Percentiles rank a stretch among this genome's conserved stretches.
Evolutionary conservation across 1,140 invertebrate genomes (phyloP).

Genomic region (Radopholus similis): DNA sequence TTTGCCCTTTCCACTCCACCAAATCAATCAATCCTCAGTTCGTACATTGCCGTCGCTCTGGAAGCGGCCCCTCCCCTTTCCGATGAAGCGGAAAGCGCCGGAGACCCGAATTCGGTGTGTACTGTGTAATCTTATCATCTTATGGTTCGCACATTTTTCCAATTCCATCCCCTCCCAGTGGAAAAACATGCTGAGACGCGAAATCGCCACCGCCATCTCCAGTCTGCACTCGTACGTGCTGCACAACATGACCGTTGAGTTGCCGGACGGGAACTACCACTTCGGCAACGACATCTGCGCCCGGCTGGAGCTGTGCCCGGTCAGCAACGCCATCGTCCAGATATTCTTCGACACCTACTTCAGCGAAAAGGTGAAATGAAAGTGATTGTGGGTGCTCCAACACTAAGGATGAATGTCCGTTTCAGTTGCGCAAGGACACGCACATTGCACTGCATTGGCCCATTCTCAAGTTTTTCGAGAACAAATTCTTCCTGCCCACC

Average conservation of each 20-base stretch:
- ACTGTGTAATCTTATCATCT: too few species aligned
- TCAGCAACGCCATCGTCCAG: constrained; percentile 50
- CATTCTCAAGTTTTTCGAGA: constrained; percentile 57
- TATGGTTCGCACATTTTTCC: background rate
- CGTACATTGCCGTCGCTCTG: constrained; percentile 49
- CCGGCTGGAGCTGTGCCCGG: constrained; percentile 36
- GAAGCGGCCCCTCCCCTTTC: constrained; percentile 35
- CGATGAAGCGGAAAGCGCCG: background rate
- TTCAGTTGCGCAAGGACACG: constrained; percentile 50
- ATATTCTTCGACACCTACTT: constrained; percentile 56
- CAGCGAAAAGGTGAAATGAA: constrained; percentile 47
- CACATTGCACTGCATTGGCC: constrained; percentile 52
- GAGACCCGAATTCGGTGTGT: background rate
- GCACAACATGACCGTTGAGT: constrained; percentile 50
- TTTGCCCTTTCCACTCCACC: too few species aligned
- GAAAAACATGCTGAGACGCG: constrained; percentile 42
- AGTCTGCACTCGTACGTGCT: constrained; percentile 45
- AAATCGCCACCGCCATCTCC: constrained; percentile 41
- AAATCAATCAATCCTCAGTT: constrained; percentile 26
- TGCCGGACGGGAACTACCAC: constrained; percentile 41
- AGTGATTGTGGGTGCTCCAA: too few species aligned
- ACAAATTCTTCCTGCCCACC: constrained; percentile 56
- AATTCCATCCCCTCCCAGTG: background rate
- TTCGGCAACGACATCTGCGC: constrained; percentile 55
- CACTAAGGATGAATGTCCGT: background rate